phyloP scores from a whole-genome alignment of 2,797 vertebrate species.

The Cephalopachus bancanus region DNA sequence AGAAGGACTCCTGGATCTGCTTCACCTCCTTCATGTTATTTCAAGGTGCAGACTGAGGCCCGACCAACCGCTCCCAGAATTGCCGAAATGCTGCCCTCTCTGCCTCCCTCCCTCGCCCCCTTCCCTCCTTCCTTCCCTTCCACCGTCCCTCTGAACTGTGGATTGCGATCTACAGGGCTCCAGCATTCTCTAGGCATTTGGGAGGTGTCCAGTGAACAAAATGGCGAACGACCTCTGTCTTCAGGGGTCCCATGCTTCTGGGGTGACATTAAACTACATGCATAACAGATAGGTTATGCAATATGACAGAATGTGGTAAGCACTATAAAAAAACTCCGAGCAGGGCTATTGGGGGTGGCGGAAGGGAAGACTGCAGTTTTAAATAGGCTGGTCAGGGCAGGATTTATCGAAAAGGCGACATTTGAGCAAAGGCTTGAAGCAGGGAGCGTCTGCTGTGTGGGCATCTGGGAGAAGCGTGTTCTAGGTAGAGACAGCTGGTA shows the following conservation, averaged over 20 bases:
- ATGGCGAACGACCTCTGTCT: not conserved
- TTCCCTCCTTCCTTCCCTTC: not conserved
- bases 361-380: not conserved
- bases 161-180: not conserved
- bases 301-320: not conserved
- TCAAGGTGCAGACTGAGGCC: not conserved
- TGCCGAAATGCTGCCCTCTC: not conserved
- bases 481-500: conserved; percentile 36
- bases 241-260: not conserved
- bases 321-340: not conserved
- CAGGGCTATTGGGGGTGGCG: not conserved
- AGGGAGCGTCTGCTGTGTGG: not conserved
- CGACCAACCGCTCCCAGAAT: not conserved
- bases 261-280: not conserved
- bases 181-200: not conserved
- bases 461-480: not conserved
- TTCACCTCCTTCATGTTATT: not conserved
- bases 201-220: not conserved
- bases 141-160: not conserved
- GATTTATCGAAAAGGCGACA: not conserved
- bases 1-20: not conserved
- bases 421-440: conserved; percentile 37
- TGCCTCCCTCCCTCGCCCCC: not conserved
- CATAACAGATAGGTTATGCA: not conserved
- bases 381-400: not conserved